Conservation (phyloP, 1,140 invertebrate species). For the Heliconius melpomene region DNA sequence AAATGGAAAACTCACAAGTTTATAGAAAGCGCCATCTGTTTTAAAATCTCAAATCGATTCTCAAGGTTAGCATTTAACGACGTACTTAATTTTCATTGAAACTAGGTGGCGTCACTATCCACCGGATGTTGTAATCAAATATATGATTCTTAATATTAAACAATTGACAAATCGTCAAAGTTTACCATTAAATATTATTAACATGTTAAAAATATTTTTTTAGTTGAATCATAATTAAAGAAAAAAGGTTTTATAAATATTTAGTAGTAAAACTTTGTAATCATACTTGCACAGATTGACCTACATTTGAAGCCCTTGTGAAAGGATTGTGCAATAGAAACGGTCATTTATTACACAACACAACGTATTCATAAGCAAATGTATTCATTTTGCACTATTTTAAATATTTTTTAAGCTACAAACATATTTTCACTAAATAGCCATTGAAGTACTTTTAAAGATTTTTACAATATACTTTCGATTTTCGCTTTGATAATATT, state of each 20-base stretch:
- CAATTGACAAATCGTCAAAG: not conserved
- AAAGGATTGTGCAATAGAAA: slow-evolving; percentile 81
- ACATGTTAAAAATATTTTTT: not conserved
- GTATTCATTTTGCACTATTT: slow-evolving; percentile 73
- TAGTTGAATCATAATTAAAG: not conserved
- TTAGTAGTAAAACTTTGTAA: slow-evolving; percentile 51
- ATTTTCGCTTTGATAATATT: slow-evolving; percentile 10
- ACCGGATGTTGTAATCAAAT: slow-evolving; percentile 50
- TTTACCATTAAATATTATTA: not conserved
- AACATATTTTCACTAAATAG: slow-evolving; percentile 45
- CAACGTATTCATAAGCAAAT: slow-evolving; percentile 77
- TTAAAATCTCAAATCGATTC: not conserved
- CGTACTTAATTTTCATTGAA: not conserved
- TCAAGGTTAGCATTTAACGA: not conserved
- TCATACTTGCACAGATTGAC: slow-evolving; percentile 76
- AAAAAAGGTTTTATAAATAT: slow-evolving; percentile 1
- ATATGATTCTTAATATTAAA: slow-evolving; percentile 21
- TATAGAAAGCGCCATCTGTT: slow-evolving; percentile 2
- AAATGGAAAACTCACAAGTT: not conserved
- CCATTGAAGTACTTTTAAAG: slow-evolving; percentile 46
- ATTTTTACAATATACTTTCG: slow-evolving; percentile 30
- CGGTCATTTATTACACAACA: slow-evolving; percentile 81
- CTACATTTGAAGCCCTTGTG: slow-evolving; percentile 80
- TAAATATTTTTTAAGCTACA: slow-evolving; percentile 51
- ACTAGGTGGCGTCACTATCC: slow-evolving; percentile 44